These are phyloP conservation scores for Microctenopoma lineatum DNA, from an alignment of 2,797 vertebrate genomes.

Conservation along the genomic window DNA sequence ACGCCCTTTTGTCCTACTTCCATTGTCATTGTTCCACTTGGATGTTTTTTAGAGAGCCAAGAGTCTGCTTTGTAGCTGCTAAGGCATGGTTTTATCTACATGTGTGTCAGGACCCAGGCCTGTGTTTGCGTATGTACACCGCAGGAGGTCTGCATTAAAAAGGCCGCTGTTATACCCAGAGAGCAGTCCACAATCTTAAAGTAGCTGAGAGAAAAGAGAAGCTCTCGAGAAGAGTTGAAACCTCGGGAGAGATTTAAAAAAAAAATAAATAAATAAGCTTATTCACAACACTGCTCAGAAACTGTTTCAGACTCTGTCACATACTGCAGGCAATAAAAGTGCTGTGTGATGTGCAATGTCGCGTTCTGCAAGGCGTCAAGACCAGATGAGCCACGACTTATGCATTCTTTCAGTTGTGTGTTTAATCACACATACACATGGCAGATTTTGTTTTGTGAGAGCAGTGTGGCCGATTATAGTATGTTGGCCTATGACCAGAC, in stretches of 20 bases:
- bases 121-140: slow-evolving; percentile 26
- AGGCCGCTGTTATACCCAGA: slow-evolving; percentile 8
- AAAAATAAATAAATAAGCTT: slow-evolving; percentile 2
- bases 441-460: slow-evolving; percentile 41
- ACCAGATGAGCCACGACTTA: slow-evolving; percentile 26
- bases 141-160: slow-evolving; percentile 37
- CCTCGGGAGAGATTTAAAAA: slow-evolving; percentile 28
- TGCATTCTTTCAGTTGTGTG: slow-evolving; percentile 30
- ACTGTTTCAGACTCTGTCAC: slow-evolving; percentile 36
- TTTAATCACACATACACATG: slow-evolving; percentile 26
- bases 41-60: slow-evolving; percentile 28
- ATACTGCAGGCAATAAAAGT: slow-evolving; percentile 42
- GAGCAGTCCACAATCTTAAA: slow-evolving; percentile 29
- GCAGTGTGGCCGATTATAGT: slow-evolving; percentile 29
- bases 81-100: slow-evolving; percentile 17
- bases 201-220: slow-evolving; percentile 19
- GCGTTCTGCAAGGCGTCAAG: slow-evolving; percentile 26
- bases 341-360: slow-evolving; percentile 17
- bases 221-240: slow-evolving; percentile 14
- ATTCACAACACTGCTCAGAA: slow-evolving; percentile 23
- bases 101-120: slow-evolving; percentile 27
- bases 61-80: slow-evolving; percentile 23
- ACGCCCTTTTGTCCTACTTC: slow-evolving; percentile 30
- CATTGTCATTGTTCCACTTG: slow-evolving; percentile 32
- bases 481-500: slow-evolving; percentile 61